Base-by-base conservation (phyloP, 2,888 invertebrate species). In the Caenorhabditis doughertyi region DNA sequence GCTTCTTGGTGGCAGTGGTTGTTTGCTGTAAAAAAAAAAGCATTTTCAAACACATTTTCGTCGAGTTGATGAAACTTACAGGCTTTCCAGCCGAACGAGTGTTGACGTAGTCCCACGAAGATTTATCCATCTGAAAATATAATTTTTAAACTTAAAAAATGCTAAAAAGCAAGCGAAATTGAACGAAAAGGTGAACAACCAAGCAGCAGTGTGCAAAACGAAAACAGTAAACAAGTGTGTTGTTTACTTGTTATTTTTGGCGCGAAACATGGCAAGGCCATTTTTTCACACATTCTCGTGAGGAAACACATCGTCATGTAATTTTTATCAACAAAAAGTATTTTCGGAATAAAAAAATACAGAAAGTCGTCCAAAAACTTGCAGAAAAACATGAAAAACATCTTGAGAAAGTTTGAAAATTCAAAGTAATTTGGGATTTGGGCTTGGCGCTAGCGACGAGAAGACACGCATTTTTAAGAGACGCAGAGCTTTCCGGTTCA, bases 401-500 rank as follows among this genome's bases (percentile, higher is more conserved):
- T 21, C 18, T 5, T 8, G 16, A 13, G 4, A 29, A 55, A 1
- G n/a, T 55, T 32, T 32, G 16, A 58, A 60, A 60, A 42, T n/a
- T 9, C 3, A 21, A 25, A 25, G 16, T 8, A 8, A 60, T 51
- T 51, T 51, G 51, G 51, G 47, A 58, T 39, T 23, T 32, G 55
- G 0, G n/a, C 3, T 32, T 32, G 32, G 35, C 42, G 42, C 39
- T 18, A 39, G 25, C 21, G 21, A 7, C n/a, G 42, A 60, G 9
- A 60, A 8, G 42, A 27, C 16, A n/a, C 23, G 42, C 27, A n/a
- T 27, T n/a, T 23, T 25, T 0, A 9, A 60, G 60, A 60, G 60
- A 27, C 60, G 42, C 60, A 60, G 60, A 42, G 23, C n/a, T n/a
- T 18, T 60, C n/a, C 16, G 60, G 42, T 42, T 35, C 60, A 60